Percentiles rank a stretch among this genome's conserved stretches.
These are phyloP conservation scores for Amblyornis subalaris DNA, from an alignment of 2,113 vertebrate species.

Conservation along the genomic window DNA sequence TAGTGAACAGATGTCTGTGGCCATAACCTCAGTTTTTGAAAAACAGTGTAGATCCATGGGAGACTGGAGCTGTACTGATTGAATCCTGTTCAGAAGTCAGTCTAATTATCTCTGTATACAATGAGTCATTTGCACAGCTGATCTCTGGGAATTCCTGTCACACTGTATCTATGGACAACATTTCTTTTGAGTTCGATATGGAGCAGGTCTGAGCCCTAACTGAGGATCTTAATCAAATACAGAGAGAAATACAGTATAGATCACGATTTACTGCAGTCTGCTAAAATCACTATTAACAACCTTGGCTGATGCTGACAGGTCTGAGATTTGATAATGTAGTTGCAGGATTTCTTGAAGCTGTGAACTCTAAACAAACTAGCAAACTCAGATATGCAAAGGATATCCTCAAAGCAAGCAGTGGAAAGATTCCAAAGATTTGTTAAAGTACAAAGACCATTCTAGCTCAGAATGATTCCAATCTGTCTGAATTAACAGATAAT, in stretches of 20 bases:
- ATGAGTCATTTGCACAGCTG: not conserved
- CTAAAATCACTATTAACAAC: not conserved
- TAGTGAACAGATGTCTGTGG: not conserved
- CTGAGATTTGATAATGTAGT: not conserved
- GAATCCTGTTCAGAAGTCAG: slow-evolving; percentile 1
- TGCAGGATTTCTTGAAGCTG: not conserved
- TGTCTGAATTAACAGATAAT: not conserved
- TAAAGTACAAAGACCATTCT: not conserved
- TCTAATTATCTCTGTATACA: not conserved
- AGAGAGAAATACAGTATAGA: not conserved
- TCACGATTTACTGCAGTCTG: not conserved
- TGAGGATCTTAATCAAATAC: not conserved
- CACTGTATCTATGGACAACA: not conserved
- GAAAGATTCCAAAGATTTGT: not conserved
- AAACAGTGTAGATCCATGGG: not conserved
- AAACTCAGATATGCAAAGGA: not conserved
- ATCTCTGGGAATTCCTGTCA: not conserved
- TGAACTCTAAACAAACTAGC: not conserved
- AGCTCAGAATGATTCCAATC: not conserved
- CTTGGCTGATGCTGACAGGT: not conserved
- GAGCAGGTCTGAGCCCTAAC: not conserved
- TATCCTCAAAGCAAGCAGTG: not conserved
- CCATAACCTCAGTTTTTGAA: not conserved
- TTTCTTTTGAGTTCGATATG: not conserved
- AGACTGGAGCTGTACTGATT: not conserved